These are phyloP conservation scores for Pristionchus entomophagus DNA, from an alignment of 2,888 invertebrate genomes.

Conservation along the genomic window DNA sequence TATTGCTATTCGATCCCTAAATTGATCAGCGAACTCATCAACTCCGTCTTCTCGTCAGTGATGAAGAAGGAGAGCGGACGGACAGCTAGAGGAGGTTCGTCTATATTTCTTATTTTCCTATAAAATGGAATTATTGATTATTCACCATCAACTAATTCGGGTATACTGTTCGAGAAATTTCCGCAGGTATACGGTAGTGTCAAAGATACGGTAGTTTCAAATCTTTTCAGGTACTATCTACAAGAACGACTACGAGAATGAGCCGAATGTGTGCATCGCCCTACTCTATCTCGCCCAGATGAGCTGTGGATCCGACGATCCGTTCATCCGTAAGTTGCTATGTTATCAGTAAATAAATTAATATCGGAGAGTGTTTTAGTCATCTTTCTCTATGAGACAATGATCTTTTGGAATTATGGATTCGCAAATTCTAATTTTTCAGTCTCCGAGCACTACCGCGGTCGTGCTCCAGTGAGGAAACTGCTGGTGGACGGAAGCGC, in stretches of 20 bases:
- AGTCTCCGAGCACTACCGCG: conserved; percentile 60
- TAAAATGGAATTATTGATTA: background rate
- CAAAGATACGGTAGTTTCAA: background rate
- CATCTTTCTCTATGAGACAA: background rate
- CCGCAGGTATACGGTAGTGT: too few species aligned
- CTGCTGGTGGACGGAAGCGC: conserved; percentile 52
- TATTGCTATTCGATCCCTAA: conserved; percentile 65
- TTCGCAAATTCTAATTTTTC: conserved; percentile 28
- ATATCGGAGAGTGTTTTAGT: too few species aligned
- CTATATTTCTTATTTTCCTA: background rate
- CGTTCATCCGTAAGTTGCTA: conserved; percentile 64
- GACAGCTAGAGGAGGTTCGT: background rate
- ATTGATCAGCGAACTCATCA: conserved; percentile 60
- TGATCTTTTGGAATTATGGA: background rate
- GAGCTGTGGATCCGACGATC: conserved; percentile 64
- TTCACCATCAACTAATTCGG: too few species aligned
- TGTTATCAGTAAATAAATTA: too few species aligned
- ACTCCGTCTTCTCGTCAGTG: conserved; percentile 58
- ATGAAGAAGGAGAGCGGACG: conserved; percentile 52
- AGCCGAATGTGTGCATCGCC: conserved; percentile 66
- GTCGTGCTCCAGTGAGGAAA: conserved; percentile 53
- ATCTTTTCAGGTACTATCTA: background rate
- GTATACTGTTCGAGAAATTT: too few species aligned
- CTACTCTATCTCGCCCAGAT: conserved; percentile 63
- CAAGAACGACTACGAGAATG: conserved; percentile 54